Evolutionary conservation across 2,113 vertebrate species (phyloP), one percentile per base, ranked within the genome.

Genomic region (Helogale parvula): DNA sequence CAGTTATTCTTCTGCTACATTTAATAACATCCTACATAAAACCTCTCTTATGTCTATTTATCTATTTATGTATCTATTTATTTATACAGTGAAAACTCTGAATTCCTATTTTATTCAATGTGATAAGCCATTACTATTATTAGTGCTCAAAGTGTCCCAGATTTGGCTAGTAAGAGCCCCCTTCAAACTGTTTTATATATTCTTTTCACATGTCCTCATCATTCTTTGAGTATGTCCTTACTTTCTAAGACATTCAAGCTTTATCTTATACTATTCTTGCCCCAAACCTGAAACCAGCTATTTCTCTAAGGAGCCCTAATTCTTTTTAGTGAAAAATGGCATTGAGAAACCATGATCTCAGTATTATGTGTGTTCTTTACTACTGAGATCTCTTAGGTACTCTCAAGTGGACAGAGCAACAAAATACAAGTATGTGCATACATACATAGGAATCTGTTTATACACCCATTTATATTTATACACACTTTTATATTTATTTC

Each of bases 301-400:
- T 82, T 97, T 94, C 68, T 97, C 4, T 23, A 95, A 57, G 31
- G 33, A 95, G 3, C 2, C 9, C 4, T 47, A 71, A 14, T 35
- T 90, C 17, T 19, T 79, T 86, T 93, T 65, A 41, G 17, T 79
- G 41, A 68, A 92, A 10, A 88, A 83, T n/a, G 35, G 38, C 21
- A 60, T 52, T 93, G 71, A 97, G 54, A 87, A 94, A 91, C 38
- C n/a, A 96, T 94, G 65, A 90, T 68, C 23, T 66, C 91, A 15
- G 41, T 60, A 52, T 50, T 52, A 60, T 14, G 9, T 27, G 12
- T 79, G 35, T 1, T 79, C 35, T 90, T 85, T 92, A 82, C 35
- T 77, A 65, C 38, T 85, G 29, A 93, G n/a, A 82, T 80, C 83
- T 95, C 80, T 92, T 27, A 52, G n/a, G 6, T 17, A 81, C 12